Evolutionary conservation across 1,140 invertebrate species (phyloP).

Genomic region (Acyrthosiphon pisum): DNA sequence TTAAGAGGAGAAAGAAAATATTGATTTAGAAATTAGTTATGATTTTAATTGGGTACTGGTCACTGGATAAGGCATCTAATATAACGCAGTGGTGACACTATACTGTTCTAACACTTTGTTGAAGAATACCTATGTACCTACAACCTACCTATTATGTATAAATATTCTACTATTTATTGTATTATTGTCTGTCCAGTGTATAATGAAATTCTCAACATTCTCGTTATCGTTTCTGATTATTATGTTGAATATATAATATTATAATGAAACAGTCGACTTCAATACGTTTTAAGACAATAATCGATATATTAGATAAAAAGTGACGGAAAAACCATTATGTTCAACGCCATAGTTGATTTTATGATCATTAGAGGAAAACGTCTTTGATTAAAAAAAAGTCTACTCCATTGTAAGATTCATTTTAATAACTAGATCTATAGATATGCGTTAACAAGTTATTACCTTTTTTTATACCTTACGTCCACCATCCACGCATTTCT

Average conservation of each 20-base stretch:
- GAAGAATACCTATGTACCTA: neutral
- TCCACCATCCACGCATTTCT: neutral
- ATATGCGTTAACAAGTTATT: conserved; percentile 15
- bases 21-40: neutral
- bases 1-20: neutral
- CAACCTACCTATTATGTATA: neutral
- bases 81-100: neutral
- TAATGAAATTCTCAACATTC: neutral
- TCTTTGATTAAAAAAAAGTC: neutral
- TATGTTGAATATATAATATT: neutral
- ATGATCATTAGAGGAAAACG: neutral
- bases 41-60: neutral
- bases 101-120: neutral
- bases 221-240: neutral
- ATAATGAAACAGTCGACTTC: neutral
- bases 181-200: neutral
- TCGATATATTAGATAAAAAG: neutral
- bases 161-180: neutral
- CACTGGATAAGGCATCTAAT: neutral
- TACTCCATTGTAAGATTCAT: neutral
- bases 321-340: neutral
- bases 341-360: neutral
- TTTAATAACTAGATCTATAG: neutral
- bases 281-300: neutral
- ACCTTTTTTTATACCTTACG: neutral